phyloP scores from a whole-genome alignment of 2,888 invertebrate genomes.

The Metellina segmentata region DNA sequence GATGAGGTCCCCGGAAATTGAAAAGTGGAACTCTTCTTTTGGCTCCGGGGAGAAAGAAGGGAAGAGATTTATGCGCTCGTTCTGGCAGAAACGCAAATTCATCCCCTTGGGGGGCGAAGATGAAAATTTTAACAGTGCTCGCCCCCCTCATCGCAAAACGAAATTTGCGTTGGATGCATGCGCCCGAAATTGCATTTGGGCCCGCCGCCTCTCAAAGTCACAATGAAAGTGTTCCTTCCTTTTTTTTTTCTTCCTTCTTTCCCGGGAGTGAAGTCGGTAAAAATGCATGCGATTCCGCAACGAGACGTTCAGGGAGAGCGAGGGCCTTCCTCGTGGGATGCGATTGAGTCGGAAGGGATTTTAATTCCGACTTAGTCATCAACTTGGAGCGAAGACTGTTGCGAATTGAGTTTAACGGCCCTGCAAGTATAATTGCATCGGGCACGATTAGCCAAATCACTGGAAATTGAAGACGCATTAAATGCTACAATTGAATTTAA shows the following conservation, averaged over 20 bases:
- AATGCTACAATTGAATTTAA: too few relatives aligned
- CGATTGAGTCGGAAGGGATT: too few relatives aligned
- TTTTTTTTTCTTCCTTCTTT: constrained; percentile 1
- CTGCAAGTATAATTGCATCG: too few relatives aligned
- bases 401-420: too few relatives aligned
- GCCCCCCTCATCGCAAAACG: constrained; percentile 15
- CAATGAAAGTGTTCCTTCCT: constrained; percentile 5
- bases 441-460: too few relatives aligned
- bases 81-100: constrained; percentile 50
- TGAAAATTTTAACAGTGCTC: constrained; percentile 39
- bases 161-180: constrained; percentile 37
- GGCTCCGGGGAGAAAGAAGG: constrained; percentile 45
- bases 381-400: too few relatives aligned
- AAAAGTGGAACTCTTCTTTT: constrained; percentile 62
- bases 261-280: background rate
- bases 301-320: background rate
- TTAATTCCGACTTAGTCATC: too few relatives aligned
- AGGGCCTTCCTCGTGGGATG: background rate
- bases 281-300: background rate
- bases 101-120: constrained; percentile 27
- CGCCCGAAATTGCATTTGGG: constrained; percentile 37
- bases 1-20: constrained; percentile 63
- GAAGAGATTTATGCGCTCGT: constrained; percentile 53
- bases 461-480: too few relatives aligned
- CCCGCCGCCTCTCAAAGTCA: background rate